These are phyloP conservation scores for Uria lomvia DNA, from an alignment of 2,113 vertebrate genomes.

Conservation along the genomic window DNA sequence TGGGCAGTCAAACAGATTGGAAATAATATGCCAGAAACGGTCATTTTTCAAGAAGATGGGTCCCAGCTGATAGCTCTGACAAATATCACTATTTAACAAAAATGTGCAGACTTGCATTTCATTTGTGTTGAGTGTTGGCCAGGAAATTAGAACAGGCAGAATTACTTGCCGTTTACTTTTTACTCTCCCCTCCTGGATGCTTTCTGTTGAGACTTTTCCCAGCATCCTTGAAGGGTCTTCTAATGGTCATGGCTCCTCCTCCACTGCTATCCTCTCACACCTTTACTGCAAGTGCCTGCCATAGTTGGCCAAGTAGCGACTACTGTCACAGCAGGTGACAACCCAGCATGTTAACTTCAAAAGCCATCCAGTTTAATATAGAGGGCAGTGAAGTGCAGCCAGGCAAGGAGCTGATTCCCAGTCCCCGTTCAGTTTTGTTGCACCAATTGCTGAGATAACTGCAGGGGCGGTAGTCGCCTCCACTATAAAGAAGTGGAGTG, in stretches of 20 bases:
- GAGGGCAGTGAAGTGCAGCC: neutral
- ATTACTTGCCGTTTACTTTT: neutral
- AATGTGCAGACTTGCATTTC: neutral
- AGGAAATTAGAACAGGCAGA: neutral
- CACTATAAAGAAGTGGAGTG: neutral
- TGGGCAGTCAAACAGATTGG: neutral
- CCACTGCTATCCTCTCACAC: neutral
- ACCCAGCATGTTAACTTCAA: neutral
- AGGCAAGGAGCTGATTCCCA: neutral
- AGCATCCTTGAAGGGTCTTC: neutral
- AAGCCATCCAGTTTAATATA: neutral
- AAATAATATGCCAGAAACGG: slow-evolving; percentile 17
- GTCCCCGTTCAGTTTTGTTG: neutral
- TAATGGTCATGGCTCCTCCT: neutral
- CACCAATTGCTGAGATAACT: neutral
- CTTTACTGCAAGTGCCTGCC: neutral
- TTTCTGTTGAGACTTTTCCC: neutral
- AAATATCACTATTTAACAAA: neutral
- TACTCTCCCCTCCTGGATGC: neutral
- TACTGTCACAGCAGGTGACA: neutral
- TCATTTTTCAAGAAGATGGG: neutral
- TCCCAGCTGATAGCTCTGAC: neutral
- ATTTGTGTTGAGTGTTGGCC: neutral
- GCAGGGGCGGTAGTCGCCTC: neutral
- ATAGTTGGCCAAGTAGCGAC: neutral